Evolutionary conservation across 2,888 invertebrate species (phyloP).

Genomic region (Suillia variegata): DNA sequence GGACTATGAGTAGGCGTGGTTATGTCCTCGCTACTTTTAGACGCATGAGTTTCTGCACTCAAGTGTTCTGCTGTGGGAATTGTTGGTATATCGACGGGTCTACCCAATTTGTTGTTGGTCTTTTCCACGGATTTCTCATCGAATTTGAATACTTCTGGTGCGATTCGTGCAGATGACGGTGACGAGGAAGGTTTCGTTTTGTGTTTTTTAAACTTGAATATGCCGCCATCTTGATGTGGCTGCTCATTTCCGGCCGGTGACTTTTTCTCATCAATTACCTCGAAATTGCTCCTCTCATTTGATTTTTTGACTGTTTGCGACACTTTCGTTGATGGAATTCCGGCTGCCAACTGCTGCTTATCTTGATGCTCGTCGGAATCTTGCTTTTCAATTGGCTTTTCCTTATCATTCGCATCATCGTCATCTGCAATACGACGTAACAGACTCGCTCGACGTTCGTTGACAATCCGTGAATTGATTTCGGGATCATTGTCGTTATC

Average conservation of each 20-base stretch:
- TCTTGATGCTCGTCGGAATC: slow-evolving; percentile 16
- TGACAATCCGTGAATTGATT: slow-evolving; percentile 53
- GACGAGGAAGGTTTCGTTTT: slow-evolving; percentile 32
- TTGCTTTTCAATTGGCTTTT: slow-evolving; percentile 16
- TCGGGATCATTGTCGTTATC: slow-evolving; percentile 52
- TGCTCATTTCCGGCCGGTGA: slow-evolving; percentile 34
- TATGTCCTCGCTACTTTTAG: slow-evolving; percentile 25
- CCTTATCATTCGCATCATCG: slow-evolving; percentile 28
- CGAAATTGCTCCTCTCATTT: slow-evolving; percentile 41
- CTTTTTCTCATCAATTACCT: slow-evolving; percentile 65
- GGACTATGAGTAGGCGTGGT: slow-evolving; percentile 42
- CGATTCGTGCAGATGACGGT: slow-evolving; percentile 37
- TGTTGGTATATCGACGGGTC: slow-evolving; percentile 30
- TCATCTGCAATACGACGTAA: slow-evolving; percentile 45
- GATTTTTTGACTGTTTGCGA: neutral
- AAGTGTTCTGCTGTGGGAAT: slow-evolving; percentile 31
- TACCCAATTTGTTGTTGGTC: slow-evolving; percentile 21
- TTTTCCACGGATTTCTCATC: slow-evolving; percentile 45
- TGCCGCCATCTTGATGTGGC: slow-evolving; percentile 33
- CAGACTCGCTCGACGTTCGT: slow-evolving; percentile 54
- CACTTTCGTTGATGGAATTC: slow-evolving; percentile 4
- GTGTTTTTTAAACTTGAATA: slow-evolving; percentile 48
- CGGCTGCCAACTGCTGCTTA: slow-evolving; percentile 5
- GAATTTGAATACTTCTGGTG: slow-evolving; percentile 55
- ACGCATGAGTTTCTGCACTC: slow-evolving; percentile 24